Evolutionary conservation across 2,888 invertebrate species (phyloP).

Genomic region (Pterostichus madidus): DNA sequence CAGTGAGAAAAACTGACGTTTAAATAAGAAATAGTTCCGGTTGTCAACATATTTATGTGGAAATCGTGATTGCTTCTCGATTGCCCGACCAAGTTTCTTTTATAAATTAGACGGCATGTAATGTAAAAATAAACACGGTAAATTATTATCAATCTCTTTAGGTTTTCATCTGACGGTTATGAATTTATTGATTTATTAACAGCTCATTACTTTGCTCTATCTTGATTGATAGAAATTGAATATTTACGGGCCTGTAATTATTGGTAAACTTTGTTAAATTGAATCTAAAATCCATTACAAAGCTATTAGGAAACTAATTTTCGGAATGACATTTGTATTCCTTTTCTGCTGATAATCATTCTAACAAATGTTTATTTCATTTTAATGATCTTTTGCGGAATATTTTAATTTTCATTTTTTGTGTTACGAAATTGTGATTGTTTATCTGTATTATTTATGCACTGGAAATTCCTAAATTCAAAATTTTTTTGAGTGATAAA

Average conservation of each 20-base stretch:
- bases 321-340: constrained; percentile 21
- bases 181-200: constrained; percentile 46
- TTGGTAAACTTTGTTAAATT: not conserved
- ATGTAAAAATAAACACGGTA: constrained; percentile 1
- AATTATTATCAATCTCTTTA: not conserved
- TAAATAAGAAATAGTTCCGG: not conserved
- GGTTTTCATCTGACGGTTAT: not conserved
- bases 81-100: not conserved
- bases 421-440: too few relatives aligned
- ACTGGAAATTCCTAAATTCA: constrained; percentile 36
- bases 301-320: constrained; percentile 28
- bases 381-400: constrained; percentile 3
- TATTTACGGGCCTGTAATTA: not conserved
- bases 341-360: not conserved
- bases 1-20: not conserved
- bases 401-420: not conserved
- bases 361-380: not conserved
- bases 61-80: not conserved
- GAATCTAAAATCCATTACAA: constrained; percentile 16
- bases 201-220: constrained; percentile 22
- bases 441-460: constrained; percentile 13
- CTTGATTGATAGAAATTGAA: not conserved
- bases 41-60: not conserved
- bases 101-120: not conserved
- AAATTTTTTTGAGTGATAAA: constrained; percentile 27